Percentiles rank a stretch among this genome's conserved stretches.
Evolutionary conservation across 1,140 invertebrate genomes (phyloP).

Genomic region (Drosophila ironensis): DNA sequence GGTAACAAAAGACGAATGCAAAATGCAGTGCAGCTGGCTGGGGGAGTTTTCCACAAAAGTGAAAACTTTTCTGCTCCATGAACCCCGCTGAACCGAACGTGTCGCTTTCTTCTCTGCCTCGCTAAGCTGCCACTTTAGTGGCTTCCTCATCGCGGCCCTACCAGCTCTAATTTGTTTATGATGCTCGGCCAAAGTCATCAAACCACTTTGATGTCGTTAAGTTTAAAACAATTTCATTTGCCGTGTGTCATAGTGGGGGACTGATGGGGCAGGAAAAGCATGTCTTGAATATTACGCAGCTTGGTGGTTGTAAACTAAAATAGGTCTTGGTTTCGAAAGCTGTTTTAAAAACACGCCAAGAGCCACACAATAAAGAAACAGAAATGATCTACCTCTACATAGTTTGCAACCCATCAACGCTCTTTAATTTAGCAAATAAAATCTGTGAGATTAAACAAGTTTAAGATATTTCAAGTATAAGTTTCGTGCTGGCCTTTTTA

Average conservation of each 20-base stretch:
- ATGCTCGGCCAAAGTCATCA: constrained; percentile 18
- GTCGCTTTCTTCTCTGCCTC: constrained; percentile 34
- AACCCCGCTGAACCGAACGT: constrained; percentile 30
- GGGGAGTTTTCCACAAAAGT: constrained; percentile 61
- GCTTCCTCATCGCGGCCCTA: constrained; percentile 33
- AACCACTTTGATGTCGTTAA: constrained; percentile 20
- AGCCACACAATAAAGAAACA: too few relatives aligned
- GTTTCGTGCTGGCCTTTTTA: neutral
- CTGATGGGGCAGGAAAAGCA: neutral
- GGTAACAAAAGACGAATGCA: constrained; percentile 22
- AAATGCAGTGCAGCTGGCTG: constrained; percentile 31
- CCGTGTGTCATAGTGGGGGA: neutral
- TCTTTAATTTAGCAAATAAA: neutral
- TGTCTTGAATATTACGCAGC: too few relatives aligned
- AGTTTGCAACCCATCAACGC: too few relatives aligned
- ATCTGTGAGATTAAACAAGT: neutral
- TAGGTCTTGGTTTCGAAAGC: too few relatives aligned
- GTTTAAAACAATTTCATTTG: constrained; percentile 27
- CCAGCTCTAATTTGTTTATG: constrained; percentile 7
- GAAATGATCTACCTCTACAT: too few relatives aligned
- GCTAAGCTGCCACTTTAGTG: constrained; percentile 42
- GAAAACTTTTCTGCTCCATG: constrained; percentile 67
- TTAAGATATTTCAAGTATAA: neutral
- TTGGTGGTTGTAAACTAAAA: too few relatives aligned
- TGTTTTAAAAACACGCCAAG: too few relatives aligned